Evolutionary conservation across 2,113 vertebrate species (phyloP), one percentile per base, ranked within the genome.

Genomic region (Hucho hucho): DNA sequence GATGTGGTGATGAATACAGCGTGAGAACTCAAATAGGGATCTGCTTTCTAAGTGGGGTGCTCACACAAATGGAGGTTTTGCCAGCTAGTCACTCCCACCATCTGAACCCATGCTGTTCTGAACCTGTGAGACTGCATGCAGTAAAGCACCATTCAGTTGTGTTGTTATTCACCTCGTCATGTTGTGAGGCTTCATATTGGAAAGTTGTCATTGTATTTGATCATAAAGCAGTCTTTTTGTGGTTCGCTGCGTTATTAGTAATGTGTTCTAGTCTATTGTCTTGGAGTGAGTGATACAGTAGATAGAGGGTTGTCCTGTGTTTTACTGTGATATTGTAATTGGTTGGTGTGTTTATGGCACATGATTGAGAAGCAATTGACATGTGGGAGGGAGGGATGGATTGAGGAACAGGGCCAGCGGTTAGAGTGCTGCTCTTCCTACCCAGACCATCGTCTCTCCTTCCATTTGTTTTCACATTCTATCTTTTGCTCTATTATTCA

Each of bases 1-100:
- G 9, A 43, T 43, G 37, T 84, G 78, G 80, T 56, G 3, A 12
- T 43, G 53, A 56, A 56, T 20, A 56, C 18, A 20, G 53, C 1
- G 53, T 1, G 0, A 18, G 18, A 43, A 43, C 9, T 43, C 37
- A 43, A 43, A 43, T 20, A 5, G 53, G 53, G 73, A 82, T 77
- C 79, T 81, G 72, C 81, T 65, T 61, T 77, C 74, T 83, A 83
- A 77, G 16, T 26, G 46, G 80, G 83, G 69, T 69, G 16, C n/a
- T 68, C 20, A 70, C 11, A 28, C 63, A 68, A 53, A n/a, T 59
- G 5, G 4, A 22, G 56, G 20, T 1, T 20, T 18, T 24, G 49
- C 14, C 12, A 22, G 58, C 6, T 56, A 29, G 28, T 43, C 53
- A 20, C 22, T 61, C 22, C 26, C 26, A 32, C 29, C 22, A 11